Base-by-base conservation (phyloP, 1,140 invertebrate species). In the Amphibalanus amphitrite region DNA sequence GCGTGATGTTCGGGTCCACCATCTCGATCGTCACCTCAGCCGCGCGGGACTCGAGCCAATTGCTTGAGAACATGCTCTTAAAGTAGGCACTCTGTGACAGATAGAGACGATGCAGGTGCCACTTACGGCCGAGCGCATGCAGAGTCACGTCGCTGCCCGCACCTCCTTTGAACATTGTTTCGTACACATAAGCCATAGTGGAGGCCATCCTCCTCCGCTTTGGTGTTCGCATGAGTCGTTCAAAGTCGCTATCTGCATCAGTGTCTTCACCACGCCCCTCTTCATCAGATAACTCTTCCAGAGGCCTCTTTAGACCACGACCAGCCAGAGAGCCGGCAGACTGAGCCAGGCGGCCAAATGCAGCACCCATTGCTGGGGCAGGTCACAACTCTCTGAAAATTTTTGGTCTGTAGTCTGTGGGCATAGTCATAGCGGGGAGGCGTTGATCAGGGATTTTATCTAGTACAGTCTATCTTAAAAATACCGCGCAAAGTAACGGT, bases 61-160 rank as follows among this genome's bases (percentile, higher is more conserved):
- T 85, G 10, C 90, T 90, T 77, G 86, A 89, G 80, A 92, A 92
- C 90, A 92, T 92, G 77, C 88, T 90, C 23, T 85, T 83, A 81
- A 91, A 91, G 78, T 91, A 92, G 3, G 88, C 88, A 77, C 88
- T 90, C 85, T 92, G 79, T 73, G 82, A 81, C 10, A 59, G 47
- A 20, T 59, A 59, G 1, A 59, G 47, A 17, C 20, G 10, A 20
- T 59, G 47, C 6, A 59, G 47, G 10, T 23, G 6, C 47, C 47
- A 59, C 47, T 59, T 59, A 8, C 47, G 47, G 10, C 17, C 47
- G 10, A 59, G 47, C 13, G 47, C 47, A 20, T 59, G 47, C 20
- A 59, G 47, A 3, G 47, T 59, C 10, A 59, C 47, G 47, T 59
- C 47, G 47, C 47, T 59, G 47, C 47, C 47, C 47, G 10, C 6